A percentile compares a stretch with the other conserved stretches of the same genome.
Conservation (phyloP, 1,140 invertebrate genomes). For the Platorchestia sp. region DNA sequence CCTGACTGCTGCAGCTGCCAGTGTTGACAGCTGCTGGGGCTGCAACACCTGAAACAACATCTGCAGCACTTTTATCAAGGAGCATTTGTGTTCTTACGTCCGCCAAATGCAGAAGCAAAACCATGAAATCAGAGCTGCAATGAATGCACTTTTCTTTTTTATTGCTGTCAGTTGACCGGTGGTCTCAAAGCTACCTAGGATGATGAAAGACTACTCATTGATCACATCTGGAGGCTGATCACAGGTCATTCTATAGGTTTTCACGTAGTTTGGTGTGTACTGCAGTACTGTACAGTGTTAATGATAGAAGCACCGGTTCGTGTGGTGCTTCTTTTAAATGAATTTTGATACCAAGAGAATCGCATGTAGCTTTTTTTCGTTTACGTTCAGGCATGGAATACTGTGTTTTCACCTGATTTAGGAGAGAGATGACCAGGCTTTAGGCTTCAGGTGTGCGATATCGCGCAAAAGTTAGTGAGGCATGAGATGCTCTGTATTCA, state of each 20-base stretch:
- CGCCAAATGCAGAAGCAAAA: background rate
- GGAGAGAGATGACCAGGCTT: background rate
- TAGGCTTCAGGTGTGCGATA: too few relatives aligned
- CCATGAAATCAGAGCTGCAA: background rate
- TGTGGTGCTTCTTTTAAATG: background rate
- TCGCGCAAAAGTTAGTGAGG: too few relatives aligned
- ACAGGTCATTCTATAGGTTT: background rate
- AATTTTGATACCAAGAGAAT: background rate
- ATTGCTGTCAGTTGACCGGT: background rate
- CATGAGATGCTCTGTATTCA: too few relatives aligned
- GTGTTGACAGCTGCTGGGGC: background rate
- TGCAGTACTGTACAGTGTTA: background rate
- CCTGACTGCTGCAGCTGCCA: background rate
- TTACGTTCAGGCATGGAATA: background rate
- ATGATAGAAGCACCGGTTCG: too few relatives aligned
- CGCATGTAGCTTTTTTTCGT: background rate
- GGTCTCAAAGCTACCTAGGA: background rate
- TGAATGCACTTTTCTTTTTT: background rate
- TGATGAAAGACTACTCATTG: background rate
- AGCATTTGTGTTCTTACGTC: background rate
- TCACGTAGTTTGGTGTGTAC: background rate
- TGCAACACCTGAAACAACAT: background rate
- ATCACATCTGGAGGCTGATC: background rate
- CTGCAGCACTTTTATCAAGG: background rate
- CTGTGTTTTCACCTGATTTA: background rate